Conservation (phyloP, 2,797 vertebrate genomes). For the Mormyrops attenuatus region DNA sequence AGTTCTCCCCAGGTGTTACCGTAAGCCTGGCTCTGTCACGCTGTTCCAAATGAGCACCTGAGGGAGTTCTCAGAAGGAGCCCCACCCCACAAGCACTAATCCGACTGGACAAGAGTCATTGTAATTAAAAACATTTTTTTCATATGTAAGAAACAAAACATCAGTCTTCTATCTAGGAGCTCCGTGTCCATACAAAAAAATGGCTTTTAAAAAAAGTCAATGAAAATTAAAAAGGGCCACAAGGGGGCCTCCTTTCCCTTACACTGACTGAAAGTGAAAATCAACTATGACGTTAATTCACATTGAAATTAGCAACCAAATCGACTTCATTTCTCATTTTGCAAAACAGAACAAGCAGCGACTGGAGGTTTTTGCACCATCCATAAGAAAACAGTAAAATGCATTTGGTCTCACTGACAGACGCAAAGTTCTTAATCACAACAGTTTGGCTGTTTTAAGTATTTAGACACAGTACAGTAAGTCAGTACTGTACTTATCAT, state of each 20-base stretch:
- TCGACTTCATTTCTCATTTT: not conserved
- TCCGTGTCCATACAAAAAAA: not conserved
- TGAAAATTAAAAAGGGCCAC: not conserved
- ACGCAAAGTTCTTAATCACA: not conserved
- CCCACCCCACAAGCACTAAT: not conserved
- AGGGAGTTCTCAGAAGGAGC: not conserved
- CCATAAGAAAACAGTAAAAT: not conserved
- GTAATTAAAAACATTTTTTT: not conserved
- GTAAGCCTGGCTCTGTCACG: not conserved
- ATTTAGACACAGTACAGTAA: not conserved
- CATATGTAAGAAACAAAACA: not conserved
- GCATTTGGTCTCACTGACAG: not conserved
- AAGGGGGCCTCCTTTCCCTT: not conserved
- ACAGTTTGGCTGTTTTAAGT: not conserved
- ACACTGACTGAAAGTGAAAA: not conserved
- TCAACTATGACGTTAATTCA: not conserved
- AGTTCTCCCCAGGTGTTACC: not conserved
- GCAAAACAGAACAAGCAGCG: not conserved
- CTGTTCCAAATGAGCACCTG: not conserved
- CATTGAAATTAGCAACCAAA: not conserved
- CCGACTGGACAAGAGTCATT: not conserved
- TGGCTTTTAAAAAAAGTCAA: not conserved
- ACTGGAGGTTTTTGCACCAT: not conserved
- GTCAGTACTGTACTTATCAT: not conserved
- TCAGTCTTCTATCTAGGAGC: not conserved